A percentile compares a stretch with the other conserved stretches of the same genome.
phyloP scores from a whole-genome alignment of 2,888 invertebrate genomes.

The Thumatha senex region DNA sequence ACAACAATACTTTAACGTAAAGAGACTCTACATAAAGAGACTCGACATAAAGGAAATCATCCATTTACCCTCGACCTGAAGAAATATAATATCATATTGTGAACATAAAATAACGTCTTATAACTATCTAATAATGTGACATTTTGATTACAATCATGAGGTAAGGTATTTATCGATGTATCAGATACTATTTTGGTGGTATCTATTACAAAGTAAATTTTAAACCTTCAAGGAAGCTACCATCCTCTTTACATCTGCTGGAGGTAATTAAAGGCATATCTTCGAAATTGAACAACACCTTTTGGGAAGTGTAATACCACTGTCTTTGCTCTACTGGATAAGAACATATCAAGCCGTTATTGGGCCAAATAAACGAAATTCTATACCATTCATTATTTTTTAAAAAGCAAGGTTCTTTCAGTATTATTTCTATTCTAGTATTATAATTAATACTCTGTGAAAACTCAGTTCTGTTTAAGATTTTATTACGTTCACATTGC shows the following conservation, averaged over 20 bases:
- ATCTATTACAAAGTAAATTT: constrained; percentile 66
- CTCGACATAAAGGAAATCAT: no score
- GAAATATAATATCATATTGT: no score
- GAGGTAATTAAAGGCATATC: constrained; percentile 55
- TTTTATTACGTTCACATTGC: constrained; percentile 62
- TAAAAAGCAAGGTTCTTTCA: constrained; percentile 69
- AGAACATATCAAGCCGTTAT: constrained; percentile 54
- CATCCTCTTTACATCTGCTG: constrained; percentile 36
- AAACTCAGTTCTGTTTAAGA: constrained; percentile 62
- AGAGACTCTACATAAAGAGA: no score
- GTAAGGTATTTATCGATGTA: not conserved
- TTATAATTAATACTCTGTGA: constrained; percentile 70
- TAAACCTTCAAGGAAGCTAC: constrained; percentile 72
- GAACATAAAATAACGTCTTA: no score
- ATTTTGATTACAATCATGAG: not conserved
- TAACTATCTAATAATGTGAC: no score
- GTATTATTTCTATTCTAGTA: constrained; percentile 65
- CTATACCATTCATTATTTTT: constrained; percentile 74
- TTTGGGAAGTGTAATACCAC: constrained; percentile 54
- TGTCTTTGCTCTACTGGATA: constrained; percentile 74
- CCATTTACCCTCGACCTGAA: no score
- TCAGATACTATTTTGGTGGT: not conserved
- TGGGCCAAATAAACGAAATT: constrained; percentile 70
- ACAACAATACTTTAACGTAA: no score
- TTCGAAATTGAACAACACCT: constrained; percentile 70